Conservation (phyloP, 37 sponge, comb jelly and placozoan species). For the Oopsacas minuta region DNA sequence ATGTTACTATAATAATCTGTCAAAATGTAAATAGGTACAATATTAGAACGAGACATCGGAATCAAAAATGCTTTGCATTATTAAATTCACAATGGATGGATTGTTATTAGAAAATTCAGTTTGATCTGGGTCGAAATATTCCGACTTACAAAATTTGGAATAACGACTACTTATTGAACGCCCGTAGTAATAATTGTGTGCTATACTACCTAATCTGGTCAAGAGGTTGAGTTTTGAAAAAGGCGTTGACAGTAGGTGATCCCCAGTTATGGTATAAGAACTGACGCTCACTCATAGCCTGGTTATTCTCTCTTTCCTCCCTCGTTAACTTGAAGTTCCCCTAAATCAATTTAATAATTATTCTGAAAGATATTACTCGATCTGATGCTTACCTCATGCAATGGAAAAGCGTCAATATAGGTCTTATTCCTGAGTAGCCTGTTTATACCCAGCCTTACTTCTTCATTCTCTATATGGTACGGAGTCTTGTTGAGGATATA, state of each 20-base stretch:
- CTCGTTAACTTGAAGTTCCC: not conserved
- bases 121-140: too few species aligned
- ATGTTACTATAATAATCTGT: too few species aligned
- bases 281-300: constrained; percentile 24
- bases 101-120: too few species aligned
- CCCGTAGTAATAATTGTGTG: too few species aligned
- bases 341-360: too few species aligned
- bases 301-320: not conserved
- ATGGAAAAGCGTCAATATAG: constrained; percentile 55
- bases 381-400: constrained; percentile 41
- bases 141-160: too few species aligned
- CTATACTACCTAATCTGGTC: constrained; percentile 28
- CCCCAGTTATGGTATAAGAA: constrained; percentile 56
- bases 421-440: constrained; percentile 43
- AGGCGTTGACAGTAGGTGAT: not conserved
- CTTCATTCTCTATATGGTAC: not conserved
- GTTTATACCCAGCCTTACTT: constrained; percentile 35
- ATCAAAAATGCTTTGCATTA: too few species aligned
- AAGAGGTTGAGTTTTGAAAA: constrained; percentile 35
- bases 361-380: too few species aligned
- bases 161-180: too few species aligned
- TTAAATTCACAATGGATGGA: too few species aligned
- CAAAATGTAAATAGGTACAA: too few species aligned
- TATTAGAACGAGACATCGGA: too few species aligned
- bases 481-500: constrained; percentile 1